Conservation (phyloP, 2,888 invertebrate species). For the Synergus umbraculus region DNA sequence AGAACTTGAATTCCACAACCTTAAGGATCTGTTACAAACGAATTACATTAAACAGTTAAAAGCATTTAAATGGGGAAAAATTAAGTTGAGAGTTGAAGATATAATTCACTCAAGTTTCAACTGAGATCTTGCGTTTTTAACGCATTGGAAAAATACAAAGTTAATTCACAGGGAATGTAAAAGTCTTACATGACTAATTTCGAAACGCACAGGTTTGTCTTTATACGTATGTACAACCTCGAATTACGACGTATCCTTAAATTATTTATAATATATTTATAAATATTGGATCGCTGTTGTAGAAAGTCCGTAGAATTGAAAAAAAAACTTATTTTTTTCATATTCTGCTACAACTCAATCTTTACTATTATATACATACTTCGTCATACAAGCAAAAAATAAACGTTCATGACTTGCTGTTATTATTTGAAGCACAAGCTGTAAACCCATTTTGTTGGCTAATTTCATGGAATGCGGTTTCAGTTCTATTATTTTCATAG, state of each 20-base stretch:
- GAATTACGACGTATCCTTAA: background rate
- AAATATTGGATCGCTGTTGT: background rate
- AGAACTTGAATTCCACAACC: too few species aligned
- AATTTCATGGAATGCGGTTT: background rate
- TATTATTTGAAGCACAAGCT: background rate
- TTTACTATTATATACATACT: background rate
- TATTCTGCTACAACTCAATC: background rate
- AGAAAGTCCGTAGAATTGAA: background rate
- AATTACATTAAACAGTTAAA: background rate
- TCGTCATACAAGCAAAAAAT: background rate
- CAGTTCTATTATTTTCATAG: background rate
- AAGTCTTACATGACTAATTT: slow-evolving; percentile 22
- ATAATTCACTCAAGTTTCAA: background rate
- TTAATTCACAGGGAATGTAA: slow-evolving; percentile 24
- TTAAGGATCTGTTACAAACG: background rate
- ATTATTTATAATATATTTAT: slow-evolving; percentile 1
- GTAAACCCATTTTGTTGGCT: background rate
- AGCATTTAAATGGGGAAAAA: background rate
- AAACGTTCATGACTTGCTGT: background rate
- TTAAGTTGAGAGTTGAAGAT: background rate
- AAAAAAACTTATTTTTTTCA: background rate
- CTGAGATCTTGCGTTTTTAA: background rate
- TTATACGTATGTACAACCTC: slow-evolving; percentile 22
- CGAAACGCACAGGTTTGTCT: slow-evolving; percentile 17
- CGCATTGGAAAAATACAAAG: background rate